phyloP scores from a whole-genome alignment of 2,797 vertebrate genomes.

The Cossypha niveicapilla region DNA sequence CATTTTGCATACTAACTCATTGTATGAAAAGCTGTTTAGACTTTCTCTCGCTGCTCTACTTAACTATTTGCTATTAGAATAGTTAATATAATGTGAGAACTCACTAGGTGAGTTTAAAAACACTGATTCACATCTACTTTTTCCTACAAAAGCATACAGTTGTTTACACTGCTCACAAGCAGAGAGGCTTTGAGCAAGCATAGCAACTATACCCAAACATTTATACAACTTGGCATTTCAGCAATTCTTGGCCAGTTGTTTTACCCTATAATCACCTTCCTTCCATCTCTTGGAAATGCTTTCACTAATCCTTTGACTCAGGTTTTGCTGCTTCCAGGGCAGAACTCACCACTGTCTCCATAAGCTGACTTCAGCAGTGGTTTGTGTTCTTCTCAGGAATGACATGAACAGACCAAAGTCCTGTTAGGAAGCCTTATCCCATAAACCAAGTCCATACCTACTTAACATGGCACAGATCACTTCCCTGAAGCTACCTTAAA shows the following conservation, averaged over 20 bases:
- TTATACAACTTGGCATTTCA: neutral
- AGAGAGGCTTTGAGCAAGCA: neutral
- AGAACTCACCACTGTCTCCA: neutral
- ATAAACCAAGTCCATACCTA: neutral
- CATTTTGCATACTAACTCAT: neutral
- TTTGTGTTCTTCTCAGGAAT: neutral
- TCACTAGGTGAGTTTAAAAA: neutral
- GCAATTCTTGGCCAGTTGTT: neutral
- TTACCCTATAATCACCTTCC: neutral
- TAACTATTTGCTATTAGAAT: neutral
- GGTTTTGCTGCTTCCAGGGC: neutral
- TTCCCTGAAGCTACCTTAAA: neutral
- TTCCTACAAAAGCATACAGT: neutral
- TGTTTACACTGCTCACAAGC: neutral
- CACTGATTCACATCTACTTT: neutral
- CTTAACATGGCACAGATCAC: neutral
- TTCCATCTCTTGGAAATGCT: neutral
- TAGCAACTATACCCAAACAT: neutral
- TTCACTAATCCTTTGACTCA: neutral
- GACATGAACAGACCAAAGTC: neutral
- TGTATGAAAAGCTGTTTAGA: slow-evolving; percentile 1
- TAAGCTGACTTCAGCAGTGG: neutral
- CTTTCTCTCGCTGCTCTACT: neutral
- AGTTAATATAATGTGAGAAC: neutral
- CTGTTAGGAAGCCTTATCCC: neutral